These are phyloP conservation scores for Tuberolachnus salignus DNA, from an alignment of 2,888 invertebrate genomes.

Conservation along the genomic window DNA sequence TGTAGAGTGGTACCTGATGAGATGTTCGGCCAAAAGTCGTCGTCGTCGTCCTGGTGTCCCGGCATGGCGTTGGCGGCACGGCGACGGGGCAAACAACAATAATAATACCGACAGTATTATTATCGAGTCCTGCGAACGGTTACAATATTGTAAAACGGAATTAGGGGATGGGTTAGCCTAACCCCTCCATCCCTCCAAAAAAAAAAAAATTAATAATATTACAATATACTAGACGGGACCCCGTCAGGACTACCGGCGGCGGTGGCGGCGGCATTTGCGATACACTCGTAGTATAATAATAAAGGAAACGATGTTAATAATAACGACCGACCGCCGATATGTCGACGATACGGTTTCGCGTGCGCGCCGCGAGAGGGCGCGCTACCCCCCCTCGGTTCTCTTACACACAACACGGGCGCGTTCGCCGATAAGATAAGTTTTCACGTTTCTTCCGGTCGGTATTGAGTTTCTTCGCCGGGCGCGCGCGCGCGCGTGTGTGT, in stretches of 20 bases:
- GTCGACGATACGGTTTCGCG: too few species aligned
- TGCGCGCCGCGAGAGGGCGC: background rate
- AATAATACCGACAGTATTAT: too few species aligned
- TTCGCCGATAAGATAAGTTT: background rate
- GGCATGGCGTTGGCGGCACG: slow-evolving; percentile 13
- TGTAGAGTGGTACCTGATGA: slow-evolving; percentile 58
- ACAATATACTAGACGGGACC: too few species aligned
- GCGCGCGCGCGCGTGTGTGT: background rate
- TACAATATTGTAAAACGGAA: too few species aligned
- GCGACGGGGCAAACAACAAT: background rate
- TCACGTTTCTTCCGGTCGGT: background rate
- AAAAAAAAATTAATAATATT: too few species aligned
- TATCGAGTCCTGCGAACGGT: too few species aligned
- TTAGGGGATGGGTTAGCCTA: too few species aligned
- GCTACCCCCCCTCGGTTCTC: background rate
- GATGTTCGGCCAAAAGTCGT: slow-evolving; percentile 59
- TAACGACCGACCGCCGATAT: too few species aligned
- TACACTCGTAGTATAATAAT: background rate
- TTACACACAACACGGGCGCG: too few species aligned
- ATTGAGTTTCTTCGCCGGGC: too few species aligned
- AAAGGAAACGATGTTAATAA: background rate
- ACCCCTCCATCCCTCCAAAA: too few species aligned
- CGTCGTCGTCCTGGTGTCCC: slow-evolving; percentile 54
- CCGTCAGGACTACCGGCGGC: background rate
- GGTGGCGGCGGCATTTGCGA: background rate